Evolutionary conservation across 2,113 vertebrate genomes (phyloP).

Genomic region (Lipophrys pholis): DNA sequence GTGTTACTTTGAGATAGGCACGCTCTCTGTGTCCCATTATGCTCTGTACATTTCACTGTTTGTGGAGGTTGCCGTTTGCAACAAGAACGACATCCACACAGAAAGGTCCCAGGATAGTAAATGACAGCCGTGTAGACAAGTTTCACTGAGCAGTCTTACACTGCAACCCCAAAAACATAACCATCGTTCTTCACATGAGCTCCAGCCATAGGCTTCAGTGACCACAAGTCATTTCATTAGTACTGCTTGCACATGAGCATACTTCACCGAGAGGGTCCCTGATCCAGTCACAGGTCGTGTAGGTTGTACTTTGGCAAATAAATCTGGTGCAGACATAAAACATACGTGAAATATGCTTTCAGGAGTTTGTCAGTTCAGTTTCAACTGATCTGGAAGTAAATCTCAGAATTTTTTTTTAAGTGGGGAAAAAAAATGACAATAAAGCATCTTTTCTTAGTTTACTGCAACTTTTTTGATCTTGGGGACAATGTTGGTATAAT

Average conservation of each 20-base stretch:
- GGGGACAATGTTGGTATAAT: background rate
- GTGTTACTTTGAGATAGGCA: slow-evolving; percentile 17
- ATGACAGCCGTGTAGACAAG: slow-evolving; percentile 17
- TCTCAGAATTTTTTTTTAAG: background rate
- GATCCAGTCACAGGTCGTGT: slow-evolving; percentile 51
- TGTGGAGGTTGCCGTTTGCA: background rate
- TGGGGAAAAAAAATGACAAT: background rate
- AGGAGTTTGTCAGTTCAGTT: too few relatives aligned
- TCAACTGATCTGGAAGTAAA: too few relatives aligned
- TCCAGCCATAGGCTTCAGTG: slow-evolving; percentile 45
- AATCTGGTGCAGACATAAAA: slow-evolving; percentile 1
- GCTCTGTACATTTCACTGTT: slow-evolving; percentile 8
- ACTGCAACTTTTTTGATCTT: background rate
- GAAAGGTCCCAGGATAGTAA: slow-evolving; percentile 13
- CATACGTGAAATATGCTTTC: too few relatives aligned
- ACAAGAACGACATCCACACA: slow-evolving; percentile 11
- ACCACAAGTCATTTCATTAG: slow-evolving; percentile 57
- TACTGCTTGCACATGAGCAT: slow-evolving; percentile 35
- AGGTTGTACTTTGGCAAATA: slow-evolving; percentile 19
- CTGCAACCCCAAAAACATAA: slow-evolving; percentile 21
- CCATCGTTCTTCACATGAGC: slow-evolving; percentile 27
- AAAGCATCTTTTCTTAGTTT: background rate
- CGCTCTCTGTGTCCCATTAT: slow-evolving; percentile 8
- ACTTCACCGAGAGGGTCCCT: slow-evolving; percentile 37
- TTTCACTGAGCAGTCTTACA: slow-evolving; percentile 18